Percentiles rank a stretch among this genome's conserved stretches.
phyloP scores from a whole-genome alignment of 2,888 invertebrate genomes.

The Archips crataeganus region DNA sequence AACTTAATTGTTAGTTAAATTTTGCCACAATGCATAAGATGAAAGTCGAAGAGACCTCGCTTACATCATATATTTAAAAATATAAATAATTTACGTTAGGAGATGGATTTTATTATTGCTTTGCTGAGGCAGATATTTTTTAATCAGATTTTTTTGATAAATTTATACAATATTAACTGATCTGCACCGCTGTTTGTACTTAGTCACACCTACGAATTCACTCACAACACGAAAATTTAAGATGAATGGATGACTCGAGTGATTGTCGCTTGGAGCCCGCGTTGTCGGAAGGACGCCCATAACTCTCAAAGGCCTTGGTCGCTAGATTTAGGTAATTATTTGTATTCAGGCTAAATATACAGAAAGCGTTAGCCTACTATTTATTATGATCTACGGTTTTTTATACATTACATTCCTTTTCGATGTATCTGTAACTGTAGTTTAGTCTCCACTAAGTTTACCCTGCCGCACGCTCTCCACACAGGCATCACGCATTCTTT shows the following conservation, averaged over 20 bases:
- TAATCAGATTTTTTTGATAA: background rate
- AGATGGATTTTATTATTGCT: constrained; percentile 5
- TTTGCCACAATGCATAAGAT: constrained; percentile 2
- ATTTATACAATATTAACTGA: background rate
- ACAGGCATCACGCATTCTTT: no score
- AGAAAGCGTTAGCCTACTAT: no score
- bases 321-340: no score
- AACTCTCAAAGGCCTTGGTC: background rate
- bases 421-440: no score
- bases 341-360: no score
- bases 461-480: no score
- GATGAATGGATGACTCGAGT: background rate
- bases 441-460: no score
- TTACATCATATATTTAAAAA: background rate
- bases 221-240: background rate
- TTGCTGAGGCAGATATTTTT: background rate
- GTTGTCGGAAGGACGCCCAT: background rate
- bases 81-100: background rate
- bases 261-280: background rate
- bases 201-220: background rate
- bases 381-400: no score
- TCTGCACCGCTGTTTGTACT: constrained; percentile 10
- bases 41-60: background rate
- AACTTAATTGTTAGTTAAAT: background rate
- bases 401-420: no score